Evolutionary conservation across 1,140 invertebrate species (phyloP), one percentile per base, ranked within the genome.

Genomic region (Drosophila ambigua): DNA sequence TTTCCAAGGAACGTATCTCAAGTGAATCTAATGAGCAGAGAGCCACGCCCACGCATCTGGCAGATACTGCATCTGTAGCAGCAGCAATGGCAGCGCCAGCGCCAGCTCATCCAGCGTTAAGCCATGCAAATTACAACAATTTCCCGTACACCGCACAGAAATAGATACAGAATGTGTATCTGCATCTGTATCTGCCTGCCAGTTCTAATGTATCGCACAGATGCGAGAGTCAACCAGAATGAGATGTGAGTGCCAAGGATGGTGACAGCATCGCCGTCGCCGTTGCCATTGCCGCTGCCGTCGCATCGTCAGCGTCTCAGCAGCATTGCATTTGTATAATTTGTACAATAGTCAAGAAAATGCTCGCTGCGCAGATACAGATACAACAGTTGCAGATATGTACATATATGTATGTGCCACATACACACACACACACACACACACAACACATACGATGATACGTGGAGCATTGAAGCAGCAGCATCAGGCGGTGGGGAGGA

Each of bases 121-220:
- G 69, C 79, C 69, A 87, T 85, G 82, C 82, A 85, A 85, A 81
- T 85, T 87, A 85, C 82, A 84, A 83, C 62, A 78, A 85, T 85
- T 85, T 87, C 82, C 66, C 82, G 82, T 79, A 77, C 48, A 67
- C 45, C 63, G 63, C 73, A 82, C 79, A 77, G 73, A 85, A 85
- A 85, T 85, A 85, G 82, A 85, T 85, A 72, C 73, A 68, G 83
- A 85, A 84, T 79, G 58, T 60, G 61, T 74, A 20, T 20, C 20
- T 20, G 20, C 20, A 74, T 66, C 53, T 45, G 53, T 44, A 16
- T 51, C 31, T 55, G 51, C 41, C 28, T 45, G 58, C 24, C 58
- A 58, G 68, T 63, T 75, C 72, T 75, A 76, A 73, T 85, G 78
- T 87, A 87, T 85, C 82, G 87, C 64, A 80, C 71, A 79, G 65